Evolutionary conservation across 1,140 invertebrate genomes (phyloP).

Genomic region (Pseudomyrmex pallidus): DNA sequence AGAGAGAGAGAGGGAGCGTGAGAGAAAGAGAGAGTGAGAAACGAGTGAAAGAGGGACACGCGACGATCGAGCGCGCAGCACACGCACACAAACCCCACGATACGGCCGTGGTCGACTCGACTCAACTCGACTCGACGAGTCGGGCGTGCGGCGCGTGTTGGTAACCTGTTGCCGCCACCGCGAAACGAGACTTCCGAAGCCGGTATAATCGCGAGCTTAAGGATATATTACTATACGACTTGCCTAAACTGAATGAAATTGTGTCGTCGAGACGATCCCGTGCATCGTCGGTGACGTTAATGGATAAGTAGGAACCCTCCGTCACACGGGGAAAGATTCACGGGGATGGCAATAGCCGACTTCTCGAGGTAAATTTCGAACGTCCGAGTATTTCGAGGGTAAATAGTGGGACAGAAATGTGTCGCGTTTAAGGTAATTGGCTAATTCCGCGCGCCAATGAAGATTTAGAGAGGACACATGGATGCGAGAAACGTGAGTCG

Average conservation of each 20-base stretch:
- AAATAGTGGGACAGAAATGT: background rate
- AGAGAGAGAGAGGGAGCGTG: slow-evolving; percentile 27
- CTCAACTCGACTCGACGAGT: slow-evolving; percentile 54
- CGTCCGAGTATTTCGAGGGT: background rate
- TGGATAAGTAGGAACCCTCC: background rate
- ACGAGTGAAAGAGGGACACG: slow-evolving; percentile 58
- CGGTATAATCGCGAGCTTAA: slow-evolving; percentile 74
- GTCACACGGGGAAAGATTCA: background rate
- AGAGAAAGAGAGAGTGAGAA: background rate
- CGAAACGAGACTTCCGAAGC: slow-evolving; percentile 70
- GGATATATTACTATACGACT: slow-evolving; percentile 67
- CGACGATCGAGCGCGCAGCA: slow-evolving; percentile 69
- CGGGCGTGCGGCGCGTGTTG: slow-evolving; percentile 70
- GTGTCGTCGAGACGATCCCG: background rate
- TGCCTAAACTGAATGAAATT: slow-evolving; percentile 34
- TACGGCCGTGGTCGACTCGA: slow-evolving; percentile 66
- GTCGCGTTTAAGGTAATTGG: slow-evolving; percentile 7
- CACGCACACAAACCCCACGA: slow-evolving; percentile 66
- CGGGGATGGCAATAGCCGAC: background rate
- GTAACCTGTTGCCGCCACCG: slow-evolving; percentile 74
- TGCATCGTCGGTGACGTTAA: slow-evolving; percentile 17
- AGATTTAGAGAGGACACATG: slow-evolving; percentile 7
- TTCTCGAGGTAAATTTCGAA: background rate
- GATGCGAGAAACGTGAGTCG: background rate
- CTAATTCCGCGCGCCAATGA: slow-evolving; percentile 1